Base-by-base conservation (phyloP, 2,888 invertebrate genomes). In the Amphipoea lucens region DNA sequence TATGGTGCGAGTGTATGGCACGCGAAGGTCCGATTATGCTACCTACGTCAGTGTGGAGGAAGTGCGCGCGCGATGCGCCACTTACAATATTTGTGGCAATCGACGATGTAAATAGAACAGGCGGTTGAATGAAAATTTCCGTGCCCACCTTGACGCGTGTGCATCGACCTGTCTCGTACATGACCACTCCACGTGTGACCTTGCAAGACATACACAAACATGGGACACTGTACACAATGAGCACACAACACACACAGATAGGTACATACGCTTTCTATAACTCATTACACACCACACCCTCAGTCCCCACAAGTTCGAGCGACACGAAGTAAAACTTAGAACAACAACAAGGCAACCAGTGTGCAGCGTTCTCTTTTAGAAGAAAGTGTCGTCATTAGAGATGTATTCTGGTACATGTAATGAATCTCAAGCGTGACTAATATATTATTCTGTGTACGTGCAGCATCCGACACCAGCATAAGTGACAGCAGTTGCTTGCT, bases 81-180 rank as follows among this genome's bases (percentile, higher is more conserved):
- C 94, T 94, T 92, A 89, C 91, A 89, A 91, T 90, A 94, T 94
- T 93, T 94, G 94, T 95, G 94, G 92, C 92, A 89, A 92, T 92
- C 90, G 90, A 79, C 90, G 95, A 94, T 96, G 94, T 94, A 96
- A 96, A 96, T 96, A 96, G 95, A 96, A 95, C 94, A 92, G 93
- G 92, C 93, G 92, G 91, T 94, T 96, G 96, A 96, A 96, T 96
- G 96, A 96, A 95, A 94, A 94, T 95, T 95, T 94, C 94, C 94
- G 94, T 91, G 92, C 91, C 95, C 94, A 96, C 95, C 96, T 95
- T 95, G 95, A 94, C 92, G 91, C 90, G 92, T 96, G 96, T 96
- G 96, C 96, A 95, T 94, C 96, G 96, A 95, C 96, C 96, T 94
- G 94, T 93, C 93, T 91, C 91, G 94, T 93, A 94, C 90, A 85